Evolutionary conservation across 2,797 vertebrate species (phyloP).

Genomic region (Poeciliopsis presidionis): DNA sequence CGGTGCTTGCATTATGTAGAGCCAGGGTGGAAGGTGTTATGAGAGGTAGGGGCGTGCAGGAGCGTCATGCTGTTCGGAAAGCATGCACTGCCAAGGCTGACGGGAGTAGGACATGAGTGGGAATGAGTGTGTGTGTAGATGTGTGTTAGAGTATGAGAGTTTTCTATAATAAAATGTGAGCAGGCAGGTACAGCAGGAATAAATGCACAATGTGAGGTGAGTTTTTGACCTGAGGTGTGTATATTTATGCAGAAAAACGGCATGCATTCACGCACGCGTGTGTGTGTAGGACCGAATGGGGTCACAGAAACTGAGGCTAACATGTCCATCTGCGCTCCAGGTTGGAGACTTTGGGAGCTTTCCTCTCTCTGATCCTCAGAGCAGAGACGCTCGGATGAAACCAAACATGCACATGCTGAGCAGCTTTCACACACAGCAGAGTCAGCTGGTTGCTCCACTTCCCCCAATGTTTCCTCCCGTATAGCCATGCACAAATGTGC

Average conservation of each 20-base stretch:
- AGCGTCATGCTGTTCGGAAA: conserved; percentile 67
- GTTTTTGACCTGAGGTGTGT: conserved; percentile 24
- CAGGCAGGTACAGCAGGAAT: conserved; percentile 18
- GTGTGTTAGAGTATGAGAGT: conserved; percentile 26
- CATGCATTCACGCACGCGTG: conserved; percentile 6
- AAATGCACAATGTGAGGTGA: conserved; percentile 34
- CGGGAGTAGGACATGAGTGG: conserved; percentile 12
- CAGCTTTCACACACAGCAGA: conserved; percentile 49
- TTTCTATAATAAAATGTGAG: conserved; percentile 16
- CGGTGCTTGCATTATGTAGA: conserved; percentile 36
- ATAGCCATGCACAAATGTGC: conserved; percentile 24
- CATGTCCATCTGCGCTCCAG: conserved; percentile 41
- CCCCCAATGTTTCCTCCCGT: conserved; percentile 13
- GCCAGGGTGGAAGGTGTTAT: conserved; percentile 64
- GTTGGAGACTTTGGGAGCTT: conserved; percentile 44
- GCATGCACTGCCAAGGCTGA: conserved; percentile 66
- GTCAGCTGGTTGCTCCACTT: conserved; percentile 62
- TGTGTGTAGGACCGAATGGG: conserved; percentile 7
- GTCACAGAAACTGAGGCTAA: conserved; percentile 28
- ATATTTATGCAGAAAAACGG: conserved; percentile 17
- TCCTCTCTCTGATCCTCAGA: conserved; percentile 41
- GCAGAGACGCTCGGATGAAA: conserved; percentile 49
- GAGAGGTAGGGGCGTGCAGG: conserved; percentile 49
- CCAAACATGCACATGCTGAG: conserved; percentile 76
- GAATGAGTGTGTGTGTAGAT: conserved; percentile 18